phyloP scores from a whole-genome alignment of 2,797 vertebrate species.

The Falco concolor region DNA sequence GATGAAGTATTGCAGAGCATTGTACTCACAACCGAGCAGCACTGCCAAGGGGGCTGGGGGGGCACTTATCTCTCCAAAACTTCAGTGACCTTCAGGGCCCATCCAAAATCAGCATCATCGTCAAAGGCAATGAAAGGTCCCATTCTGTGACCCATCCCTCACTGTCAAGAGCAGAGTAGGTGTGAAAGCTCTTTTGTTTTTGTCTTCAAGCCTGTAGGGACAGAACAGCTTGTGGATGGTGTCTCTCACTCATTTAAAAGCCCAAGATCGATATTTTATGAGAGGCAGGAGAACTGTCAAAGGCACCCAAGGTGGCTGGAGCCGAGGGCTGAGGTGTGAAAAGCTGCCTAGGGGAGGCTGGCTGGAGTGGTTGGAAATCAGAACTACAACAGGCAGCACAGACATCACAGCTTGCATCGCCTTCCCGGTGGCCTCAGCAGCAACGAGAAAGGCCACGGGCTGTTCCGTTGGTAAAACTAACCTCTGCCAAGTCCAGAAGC shows the following conservation, averaged over 20 bases:
- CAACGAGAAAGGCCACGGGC: not conserved
- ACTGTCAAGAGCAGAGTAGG: not conserved
- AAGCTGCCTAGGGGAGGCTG: not conserved
- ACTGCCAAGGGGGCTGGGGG: not conserved
- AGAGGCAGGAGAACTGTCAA: not conserved
- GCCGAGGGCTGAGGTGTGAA: not conserved
- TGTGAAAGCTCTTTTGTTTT: not conserved
- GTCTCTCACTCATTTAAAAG: not conserved
- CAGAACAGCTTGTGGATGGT: not conserved
- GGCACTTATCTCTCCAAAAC: not conserved
- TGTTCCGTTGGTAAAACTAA: not conserved
- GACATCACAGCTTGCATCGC: fast-evolving
- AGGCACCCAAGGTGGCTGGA: not conserved
- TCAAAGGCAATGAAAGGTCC: not conserved
- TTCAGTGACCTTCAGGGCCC: not conserved
- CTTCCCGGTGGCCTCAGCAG: not conserved
- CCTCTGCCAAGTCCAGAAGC: not conserved
- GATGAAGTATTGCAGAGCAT: not conserved
- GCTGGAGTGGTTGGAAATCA: not conserved
- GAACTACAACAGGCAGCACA: not conserved
- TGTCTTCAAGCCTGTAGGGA: not conserved
- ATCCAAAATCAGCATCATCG: not conserved
- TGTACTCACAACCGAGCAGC: not conserved
- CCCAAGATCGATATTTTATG: not conserved
- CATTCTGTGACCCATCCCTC: not conserved